Percentiles rank a stretch among this genome's conserved stretches.
Conservation (phyloP, 92 coral and sea anemone genomes). For the Palythoa caribaeorum region DNA sequence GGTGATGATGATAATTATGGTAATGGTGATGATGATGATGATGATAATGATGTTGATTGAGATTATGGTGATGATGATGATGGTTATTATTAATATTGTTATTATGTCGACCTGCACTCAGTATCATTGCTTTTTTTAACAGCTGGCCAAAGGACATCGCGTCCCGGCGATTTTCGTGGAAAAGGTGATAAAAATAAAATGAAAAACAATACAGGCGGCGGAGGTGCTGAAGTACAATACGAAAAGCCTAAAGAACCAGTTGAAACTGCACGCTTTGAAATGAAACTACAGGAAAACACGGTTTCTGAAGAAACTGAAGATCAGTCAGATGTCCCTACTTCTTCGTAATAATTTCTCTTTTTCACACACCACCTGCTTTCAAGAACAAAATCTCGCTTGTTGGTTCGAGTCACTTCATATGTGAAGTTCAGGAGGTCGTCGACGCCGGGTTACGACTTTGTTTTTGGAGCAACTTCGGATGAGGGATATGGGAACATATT, state of each 20-base stretch:
- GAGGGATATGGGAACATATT: too few species aligned
- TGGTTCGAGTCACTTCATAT: too few species aligned
- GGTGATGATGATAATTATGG: too few species aligned
- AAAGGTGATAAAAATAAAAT: conserved; percentile 1
- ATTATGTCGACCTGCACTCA: background rate
- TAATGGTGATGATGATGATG: too few species aligned
- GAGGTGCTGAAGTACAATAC: background rate
- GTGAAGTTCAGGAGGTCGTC: too few species aligned
- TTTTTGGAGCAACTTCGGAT: too few species aligned
- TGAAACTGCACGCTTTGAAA: background rate
- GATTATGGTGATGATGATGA: too few species aligned
- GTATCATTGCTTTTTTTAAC: background rate
- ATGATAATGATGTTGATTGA: too few species aligned
- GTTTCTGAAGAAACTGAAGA: conserved; percentile 17
- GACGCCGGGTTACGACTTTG: too few species aligned
- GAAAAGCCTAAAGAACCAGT: background rate
- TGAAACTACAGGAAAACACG: background rate
- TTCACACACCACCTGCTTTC: background rate
- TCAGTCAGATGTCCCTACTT: background rate
- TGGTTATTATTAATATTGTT: background rate
- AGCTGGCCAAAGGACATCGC: conserved; percentile 25
- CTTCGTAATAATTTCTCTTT: background rate
- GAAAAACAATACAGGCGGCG: background rate
- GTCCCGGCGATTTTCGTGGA: conserved; percentile 14
- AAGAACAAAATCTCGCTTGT: too few species aligned